phyloP scores from a whole-genome alignment of 2,797 vertebrate species.

The Melopsittacus undulatus region DNA sequence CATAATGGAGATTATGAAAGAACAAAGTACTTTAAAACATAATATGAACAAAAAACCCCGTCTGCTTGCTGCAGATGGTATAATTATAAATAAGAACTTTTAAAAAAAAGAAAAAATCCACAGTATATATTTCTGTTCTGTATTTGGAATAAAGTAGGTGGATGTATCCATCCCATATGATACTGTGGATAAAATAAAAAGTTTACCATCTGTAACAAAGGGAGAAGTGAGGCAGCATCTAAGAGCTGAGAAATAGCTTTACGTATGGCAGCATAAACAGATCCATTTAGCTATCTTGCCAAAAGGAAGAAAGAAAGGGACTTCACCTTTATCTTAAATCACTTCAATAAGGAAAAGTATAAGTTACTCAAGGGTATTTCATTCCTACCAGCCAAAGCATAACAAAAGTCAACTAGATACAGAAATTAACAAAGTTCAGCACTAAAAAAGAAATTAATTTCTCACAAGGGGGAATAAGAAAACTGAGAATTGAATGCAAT shows the following conservation, averaged over 20 bases:
- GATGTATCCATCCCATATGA: not conserved
- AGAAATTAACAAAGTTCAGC: not conserved
- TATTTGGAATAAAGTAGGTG: conserved; percentile 12
- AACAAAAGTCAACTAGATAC: not conserved
- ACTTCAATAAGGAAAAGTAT: not conserved
- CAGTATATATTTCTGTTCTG: not conserved
- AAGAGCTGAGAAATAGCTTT: not conserved
- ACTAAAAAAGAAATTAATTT: not conserved
- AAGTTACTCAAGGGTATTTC: not conserved
- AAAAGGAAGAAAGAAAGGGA: not conserved
- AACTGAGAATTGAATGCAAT: not conserved
- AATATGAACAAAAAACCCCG: not conserved
- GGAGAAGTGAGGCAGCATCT: not conserved
- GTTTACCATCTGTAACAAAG: conserved; percentile 26
- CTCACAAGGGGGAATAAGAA: not conserved
- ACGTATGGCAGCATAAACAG: not conserved
- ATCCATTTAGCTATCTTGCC: not conserved
- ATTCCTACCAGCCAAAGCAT: not conserved
- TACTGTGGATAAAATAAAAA: not conserved
- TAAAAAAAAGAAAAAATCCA: not conserved
- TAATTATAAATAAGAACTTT: conserved; percentile 2
- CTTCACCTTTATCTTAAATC: not conserved
- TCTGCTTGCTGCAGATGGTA: conserved; percentile 32
- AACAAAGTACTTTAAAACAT: not conserved
- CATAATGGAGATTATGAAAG: not conserved